Percentiles rank a stretch among this genome's conserved stretches.
phyloP scores from a whole-genome alignment of 2,888 invertebrate genomes.

The Lasioglossum marginatum region DNA sequence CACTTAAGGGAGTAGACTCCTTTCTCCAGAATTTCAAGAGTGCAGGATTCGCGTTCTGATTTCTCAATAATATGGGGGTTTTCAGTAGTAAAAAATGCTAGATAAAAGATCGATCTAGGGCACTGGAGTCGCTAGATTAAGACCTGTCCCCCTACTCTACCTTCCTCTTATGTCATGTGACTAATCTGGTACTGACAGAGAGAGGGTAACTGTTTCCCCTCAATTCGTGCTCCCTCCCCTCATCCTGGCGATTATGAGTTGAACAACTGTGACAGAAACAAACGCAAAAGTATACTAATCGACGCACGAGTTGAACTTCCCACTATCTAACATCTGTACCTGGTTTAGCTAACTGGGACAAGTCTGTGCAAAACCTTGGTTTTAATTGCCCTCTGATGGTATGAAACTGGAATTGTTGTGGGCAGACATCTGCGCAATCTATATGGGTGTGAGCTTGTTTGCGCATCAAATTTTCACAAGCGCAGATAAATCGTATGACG shows the following conservation, averaged over 20 bases:
- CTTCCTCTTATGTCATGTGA: too few species aligned
- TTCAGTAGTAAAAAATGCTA: too few species aligned
- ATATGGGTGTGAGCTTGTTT: not conserved
- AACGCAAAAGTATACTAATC: not conserved
- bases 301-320: not conserved
- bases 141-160: too few species aligned
- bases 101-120: too few species aligned
- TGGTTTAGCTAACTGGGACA: not conserved
- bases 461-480: not conserved
- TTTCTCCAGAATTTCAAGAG: too few species aligned
- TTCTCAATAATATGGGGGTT: too few species aligned
- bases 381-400: not conserved
- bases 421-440: not conserved
- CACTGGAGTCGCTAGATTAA: too few species aligned
- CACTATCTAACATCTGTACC: not conserved
- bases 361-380: not conserved
- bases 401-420: not conserved
- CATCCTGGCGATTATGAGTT: not conserved
- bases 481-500: not conserved
- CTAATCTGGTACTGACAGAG: too few species aligned
- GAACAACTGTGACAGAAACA: not conserved
- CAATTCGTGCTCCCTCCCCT: too few species aligned
- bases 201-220: too few species aligned
- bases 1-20: not conserved
- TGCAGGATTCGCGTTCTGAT: too few species aligned